Evolutionary conservation across 2,888 invertebrate genomes (phyloP).

Genomic region (Protophormia terraenovae): DNA sequence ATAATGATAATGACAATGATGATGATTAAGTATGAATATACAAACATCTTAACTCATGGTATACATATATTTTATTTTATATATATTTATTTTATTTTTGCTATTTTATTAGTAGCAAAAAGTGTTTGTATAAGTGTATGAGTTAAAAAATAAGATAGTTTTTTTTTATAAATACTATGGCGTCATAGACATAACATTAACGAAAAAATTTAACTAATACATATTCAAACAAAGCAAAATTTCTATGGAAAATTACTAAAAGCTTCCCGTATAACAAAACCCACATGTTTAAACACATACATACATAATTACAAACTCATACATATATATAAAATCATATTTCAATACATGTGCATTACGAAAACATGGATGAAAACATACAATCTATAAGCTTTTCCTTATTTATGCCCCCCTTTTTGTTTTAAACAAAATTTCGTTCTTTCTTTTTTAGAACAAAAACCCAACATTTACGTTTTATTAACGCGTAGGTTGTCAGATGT

Average conservation of each 20-base stretch:
- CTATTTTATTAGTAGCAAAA: neutral
- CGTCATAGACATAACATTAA: constrained; percentile 24
- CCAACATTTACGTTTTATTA: constrained; percentile 11
- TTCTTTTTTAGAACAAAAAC: constrained; percentile 16
- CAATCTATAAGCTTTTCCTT: neutral
- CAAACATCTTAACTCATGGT: neutral
- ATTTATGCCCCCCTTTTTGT: neutral
- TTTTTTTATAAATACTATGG: neutral
- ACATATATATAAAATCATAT: too few relatives aligned
- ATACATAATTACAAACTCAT: neutral
- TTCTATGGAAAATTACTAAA: neutral
- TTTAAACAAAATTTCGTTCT: neutral
- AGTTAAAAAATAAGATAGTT: neutral
- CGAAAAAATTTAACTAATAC: neutral
- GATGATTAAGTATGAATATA: constrained; percentile 10
- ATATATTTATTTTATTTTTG: neutral
- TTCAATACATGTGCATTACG: neutral
- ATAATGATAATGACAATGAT: neutral
- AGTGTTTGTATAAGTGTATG: neutral
- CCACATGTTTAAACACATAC: neutral
- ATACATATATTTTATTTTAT: neutral
- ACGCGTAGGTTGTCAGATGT: constrained; percentile 10
- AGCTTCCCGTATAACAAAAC: neutral
- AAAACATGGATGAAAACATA: neutral
- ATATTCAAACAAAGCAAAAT: neutral